Conservation (phyloP, 2,113 vertebrate genomes). For the Mastomys coucha region DNA sequence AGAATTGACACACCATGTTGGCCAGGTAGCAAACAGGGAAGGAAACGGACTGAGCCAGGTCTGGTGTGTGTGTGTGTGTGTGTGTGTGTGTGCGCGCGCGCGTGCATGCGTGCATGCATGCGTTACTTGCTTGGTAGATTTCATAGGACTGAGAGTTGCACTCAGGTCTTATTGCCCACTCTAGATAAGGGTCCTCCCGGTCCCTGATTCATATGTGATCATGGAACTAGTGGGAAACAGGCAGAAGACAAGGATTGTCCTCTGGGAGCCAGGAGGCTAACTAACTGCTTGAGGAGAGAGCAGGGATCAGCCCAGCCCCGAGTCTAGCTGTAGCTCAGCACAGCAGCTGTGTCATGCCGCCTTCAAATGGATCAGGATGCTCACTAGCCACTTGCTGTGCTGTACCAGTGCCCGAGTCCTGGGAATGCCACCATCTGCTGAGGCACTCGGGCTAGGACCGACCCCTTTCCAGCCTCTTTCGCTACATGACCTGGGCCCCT, state of each 20-base stretch:
- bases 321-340: not conserved
- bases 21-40: not conserved
- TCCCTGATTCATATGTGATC: not conserved
- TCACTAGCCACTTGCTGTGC: slow-evolving; percentile 25
- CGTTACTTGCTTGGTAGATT: not conserved
- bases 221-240: accelerated
- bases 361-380: slow-evolving; percentile 32
- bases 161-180: not conserved
- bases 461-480: slow-evolving; percentile 4
- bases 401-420: slow-evolving; percentile 29
- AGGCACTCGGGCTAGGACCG: not conserved
- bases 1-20: not conserved
- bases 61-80: not conserved
- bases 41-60: not conserved
- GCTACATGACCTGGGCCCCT: not conserved
- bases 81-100: not conserved
- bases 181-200: not conserved
- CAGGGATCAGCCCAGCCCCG: not conserved
- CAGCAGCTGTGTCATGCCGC: slow-evolving; percentile 61
- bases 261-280: not conserved
- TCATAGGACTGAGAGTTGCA: not conserved
- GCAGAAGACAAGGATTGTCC: not conserved
- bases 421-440: slow-evolving; percentile 72
- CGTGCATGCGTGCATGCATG: not conserved
- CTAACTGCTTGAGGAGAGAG: no score